Evolutionary conservation across 2,113 vertebrate genomes (phyloP), one percentile per base, ranked within the genome.

Genomic region (Tychaedon coryphoeus): DNA sequence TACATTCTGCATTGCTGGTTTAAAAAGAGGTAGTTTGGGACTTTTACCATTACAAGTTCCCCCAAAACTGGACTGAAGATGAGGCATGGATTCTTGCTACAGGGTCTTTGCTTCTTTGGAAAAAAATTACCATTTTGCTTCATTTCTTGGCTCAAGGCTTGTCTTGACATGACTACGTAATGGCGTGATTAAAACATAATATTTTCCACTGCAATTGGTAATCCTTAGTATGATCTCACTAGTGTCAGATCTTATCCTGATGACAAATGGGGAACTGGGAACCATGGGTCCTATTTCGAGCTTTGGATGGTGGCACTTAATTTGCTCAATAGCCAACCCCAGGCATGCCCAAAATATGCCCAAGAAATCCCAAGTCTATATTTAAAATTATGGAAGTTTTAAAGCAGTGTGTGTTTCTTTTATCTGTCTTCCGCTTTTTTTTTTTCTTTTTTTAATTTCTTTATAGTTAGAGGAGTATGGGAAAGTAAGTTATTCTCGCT

Each of bases 201-300:
- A 71, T 90, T 97, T 97, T 95, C 95, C 92, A 75, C 69, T 78
- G 90, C 61, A 83, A 57, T 81, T 84, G 79, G 85, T 94, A 94
- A 92, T 88, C 65, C 61, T 84, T 67, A 81, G 45, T 64, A 71
- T 95, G 96, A 94, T 86, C 91, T 96, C 95, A 96, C 54, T 80
- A 34, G 60, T 66, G 83, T 88, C 79, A 95, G 94, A 94, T 93
- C 76, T 95, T 95, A 93, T 77, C 88, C 86, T 78, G 76, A 74
- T 92, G 94, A 79, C 78, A 95, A 70, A 86, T 88, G 69, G 67
- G 56, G 72, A 79, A 53, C 69, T 84, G 61, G 78, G 85, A 95
- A 83, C 53, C 60, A n/a, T 42, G 45, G 56, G 47, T 45, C 82
- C 31, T 77, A 9, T 86, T 95, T 93, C 3, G 3, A 73, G 38